Conservation (phyloP, 2,113 vertebrate genomes). For the Tetrax tetrax region DNA sequence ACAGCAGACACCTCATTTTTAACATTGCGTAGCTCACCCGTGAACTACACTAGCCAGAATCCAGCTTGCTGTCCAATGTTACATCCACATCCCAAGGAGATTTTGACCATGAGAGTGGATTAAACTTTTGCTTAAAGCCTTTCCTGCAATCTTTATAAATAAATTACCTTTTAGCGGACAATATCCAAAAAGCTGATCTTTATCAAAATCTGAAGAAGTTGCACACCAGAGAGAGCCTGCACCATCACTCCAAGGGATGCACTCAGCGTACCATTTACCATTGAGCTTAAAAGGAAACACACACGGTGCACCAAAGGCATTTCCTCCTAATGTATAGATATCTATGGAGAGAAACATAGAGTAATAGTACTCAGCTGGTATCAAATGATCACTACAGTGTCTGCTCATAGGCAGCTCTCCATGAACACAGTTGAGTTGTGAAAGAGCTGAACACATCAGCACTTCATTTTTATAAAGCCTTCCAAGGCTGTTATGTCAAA, state of each 20-base stretch:
- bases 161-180: constrained; percentile 85
- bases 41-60: neutral
- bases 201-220: constrained; percentile 83
- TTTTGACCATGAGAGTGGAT: neutral
- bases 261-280: constrained; percentile 84
- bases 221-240: constrained; percentile 78
- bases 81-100: neutral
- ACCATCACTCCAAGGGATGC: constrained; percentile 68
- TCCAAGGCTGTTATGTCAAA: neutral
- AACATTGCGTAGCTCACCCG: neutral
- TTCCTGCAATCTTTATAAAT: neutral
- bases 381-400: neutral
- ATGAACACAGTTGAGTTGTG: neutral
- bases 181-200: constrained; percentile 80
- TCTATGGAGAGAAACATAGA: constrained; percentile 71
- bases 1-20: neutral
- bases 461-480: neutral
- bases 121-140: neutral
- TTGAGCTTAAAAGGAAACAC: constrained; percentile 87
- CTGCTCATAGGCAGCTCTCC: neutral
- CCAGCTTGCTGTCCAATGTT: fast-evolving
- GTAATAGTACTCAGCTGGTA: neutral
- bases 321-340: constrained; percentile 85
- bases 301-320: constrained; percentile 84
- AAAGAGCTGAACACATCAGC: neutral